Base-by-base conservation (phyloP, 2,888 invertebrate genomes). In the Agelastica alni region DNA sequence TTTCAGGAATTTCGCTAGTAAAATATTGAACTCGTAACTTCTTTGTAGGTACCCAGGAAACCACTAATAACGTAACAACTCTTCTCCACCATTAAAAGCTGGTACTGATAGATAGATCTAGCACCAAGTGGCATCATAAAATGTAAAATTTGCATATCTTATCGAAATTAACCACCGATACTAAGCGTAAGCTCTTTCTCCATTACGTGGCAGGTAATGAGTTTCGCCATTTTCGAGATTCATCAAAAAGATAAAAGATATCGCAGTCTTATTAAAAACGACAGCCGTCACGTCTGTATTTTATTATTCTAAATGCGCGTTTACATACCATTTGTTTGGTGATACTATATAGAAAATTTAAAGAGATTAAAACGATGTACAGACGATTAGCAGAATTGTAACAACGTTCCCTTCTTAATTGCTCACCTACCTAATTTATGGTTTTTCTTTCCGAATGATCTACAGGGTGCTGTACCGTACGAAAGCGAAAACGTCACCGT, bases 181-280 rank as follows among this genome's bases (percentile, higher is more conserved):
- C 39, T 36, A 32, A 43, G 34, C 54, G 26, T 36, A 36, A 36
- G 36, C 36, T 36, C 28, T 41, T 34, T 37, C 39, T 51, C 51
- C 47, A 51, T 56, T 51, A 56, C 46, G 56, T 43, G 31, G 31
- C 10, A 3, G 14, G 49, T 56, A 49, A 46, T 51, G 56, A 51
- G 46, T 51, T 43, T 34, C 32, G 42, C 46, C 36, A 28, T 51
- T 55, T 45, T 30, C 20, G 34, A 49, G 54, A 55, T 55, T 51
- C 51, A 48, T 55, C 51, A 46, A 46, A 55, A 45, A 46, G 51
- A 55, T 51, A 51, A 55, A 45, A 42, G 45, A 45, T 51, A 55
- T 39, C 51, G 37, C 7, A 7, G 4, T 34, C 56, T 56, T 56
- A 56, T 56, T 56, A 56, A 56, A 56, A 43, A 47, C 44, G 56